Evolutionary conservation across 1,140 invertebrate species (phyloP), one percentile per base, ranked within the genome.

Genomic region (Trichonephila inaurata): DNA sequence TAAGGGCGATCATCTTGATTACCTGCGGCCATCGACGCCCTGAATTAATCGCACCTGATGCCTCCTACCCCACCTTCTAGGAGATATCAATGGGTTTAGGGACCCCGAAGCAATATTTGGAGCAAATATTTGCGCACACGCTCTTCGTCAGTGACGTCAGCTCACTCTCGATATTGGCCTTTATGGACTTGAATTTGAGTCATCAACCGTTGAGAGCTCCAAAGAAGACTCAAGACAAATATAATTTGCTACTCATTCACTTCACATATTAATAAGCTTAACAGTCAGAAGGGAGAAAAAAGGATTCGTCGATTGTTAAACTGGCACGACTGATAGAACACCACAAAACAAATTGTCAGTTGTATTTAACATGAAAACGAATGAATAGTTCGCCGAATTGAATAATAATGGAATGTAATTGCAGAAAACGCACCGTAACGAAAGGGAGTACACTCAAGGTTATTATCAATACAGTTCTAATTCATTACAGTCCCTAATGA

Each of bases 1-100:
- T 69, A 88, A 93, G 92, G 92, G 92, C 92, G 92, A 93, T 88
- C 92, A 44, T 93, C 92, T 93, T 93, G 85, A 93, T 88, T 93
- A 93, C 92, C 92, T 93, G 92, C 85, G 92, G 86, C 81, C 82
- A 92, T 92, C 58, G 91, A 85, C 62, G 89, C 62, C n/a, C 66
- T 33, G 82, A 87, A 92, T 93, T 88, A 93, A 93, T 93, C 85
- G 92, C 92, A 93, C 92, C 92, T 93, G 92, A 93, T 86, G 40
- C 77, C 89, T 81, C 62, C 82, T 72, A n/a, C 82, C 82, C 82
- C 64, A 19, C 82, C 82, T 77, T 87, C 66, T 40, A 28, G 64
- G 24, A 82, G 92, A 93, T 93, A 93, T 93, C 92, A 93, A 93
- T 93, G 86, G 86, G 92, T 93, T 93, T 88, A 88, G 92, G 85